Evolutionary conservation across 2,797 vertebrate species (phyloP), one percentile per base, ranked within the genome.

Genomic region (Notamacropus eugenii): DNA sequence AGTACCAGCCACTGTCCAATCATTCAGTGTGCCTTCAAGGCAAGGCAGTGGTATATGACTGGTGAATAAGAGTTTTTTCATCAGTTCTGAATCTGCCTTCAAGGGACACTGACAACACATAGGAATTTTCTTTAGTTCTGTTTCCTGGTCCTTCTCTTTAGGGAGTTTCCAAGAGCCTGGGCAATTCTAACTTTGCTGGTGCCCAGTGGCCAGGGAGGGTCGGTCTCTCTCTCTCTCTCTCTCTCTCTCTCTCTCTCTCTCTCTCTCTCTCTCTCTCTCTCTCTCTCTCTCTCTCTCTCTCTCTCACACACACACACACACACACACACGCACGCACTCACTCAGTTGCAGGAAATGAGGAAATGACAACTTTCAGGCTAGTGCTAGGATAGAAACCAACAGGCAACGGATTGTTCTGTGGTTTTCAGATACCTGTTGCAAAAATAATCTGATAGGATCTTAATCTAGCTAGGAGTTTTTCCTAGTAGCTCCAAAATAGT

Each of bases 391-490:
- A 50, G 74, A 87, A 87, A 46, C 74, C 40, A 82, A 50, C 40
- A 87, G 24, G 40, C 74, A 87, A 11, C 0, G 10, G 8, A 50
- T 82, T 22, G 67, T 46, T 46, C 67, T 82, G 40, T 87, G 40
- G 74, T 87, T 91, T 93, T 91, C 55, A 31, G 57, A 16, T 54
- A 59, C 34, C 22, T 24, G 11, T 0, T 0, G 56, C 57, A 24
- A 59, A 93, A 87, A 11, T 0, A 11, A 8, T 1, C n/a, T 11
- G 11, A 6, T 27, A 57, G 62, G 58, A 90, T 34, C 19, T 59
- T 50, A 28, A 90, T 46, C 94, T 92, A 95, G 87, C 50, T 82
- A 55, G 92, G 40, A 19, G 34, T 34, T n/a, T 93, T 90, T 54
- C 95, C 90, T 55, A 94, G 67, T 3, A 62, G 58, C 28, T 82